Percentiles rank a stretch among this genome's conserved stretches.
Evolutionary conservation across 2,797 vertebrate species (phyloP).

Genomic region (Pterois miles): DNA sequence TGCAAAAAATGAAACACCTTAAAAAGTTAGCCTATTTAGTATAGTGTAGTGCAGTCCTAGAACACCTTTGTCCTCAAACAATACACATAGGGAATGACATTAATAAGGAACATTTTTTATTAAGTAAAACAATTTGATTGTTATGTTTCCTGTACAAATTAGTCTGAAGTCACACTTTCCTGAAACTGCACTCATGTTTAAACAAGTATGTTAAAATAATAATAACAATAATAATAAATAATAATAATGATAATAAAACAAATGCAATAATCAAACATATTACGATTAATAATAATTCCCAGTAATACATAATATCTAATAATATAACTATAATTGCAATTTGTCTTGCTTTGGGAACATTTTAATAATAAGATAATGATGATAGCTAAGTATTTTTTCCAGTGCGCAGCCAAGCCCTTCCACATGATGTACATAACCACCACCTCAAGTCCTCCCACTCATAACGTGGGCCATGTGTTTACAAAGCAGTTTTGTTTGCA

Average conservation of each 20-base stretch:
- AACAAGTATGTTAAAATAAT: neutral
- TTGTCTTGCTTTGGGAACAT: neutral
- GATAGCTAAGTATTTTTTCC: conserved; percentile 33
- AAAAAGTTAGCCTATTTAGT: neutral
- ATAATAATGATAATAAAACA: no score
- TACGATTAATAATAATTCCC: neutral
- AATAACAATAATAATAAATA: no score
- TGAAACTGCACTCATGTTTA: neutral
- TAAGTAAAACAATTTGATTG: neutral
- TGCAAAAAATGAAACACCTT: conserved; percentile 41
- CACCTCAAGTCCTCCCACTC: neutral
- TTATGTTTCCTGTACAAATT: neutral
- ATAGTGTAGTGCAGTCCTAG: neutral
- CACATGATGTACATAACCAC: neutral
- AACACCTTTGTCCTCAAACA: neutral
- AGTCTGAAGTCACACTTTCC: neutral
- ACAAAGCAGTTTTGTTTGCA: neutral
- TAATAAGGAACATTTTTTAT: neutral
- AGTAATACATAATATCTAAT: no score
- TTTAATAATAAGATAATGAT: neutral
- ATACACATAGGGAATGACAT: no score
- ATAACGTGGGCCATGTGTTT: neutral
- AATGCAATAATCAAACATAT: neutral
- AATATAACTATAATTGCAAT: neutral
- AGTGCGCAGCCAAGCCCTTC: conserved; percentile 30